Base-by-base conservation (phyloP, 1,140 invertebrate genomes). In the Trichonephila clavipes region DNA sequence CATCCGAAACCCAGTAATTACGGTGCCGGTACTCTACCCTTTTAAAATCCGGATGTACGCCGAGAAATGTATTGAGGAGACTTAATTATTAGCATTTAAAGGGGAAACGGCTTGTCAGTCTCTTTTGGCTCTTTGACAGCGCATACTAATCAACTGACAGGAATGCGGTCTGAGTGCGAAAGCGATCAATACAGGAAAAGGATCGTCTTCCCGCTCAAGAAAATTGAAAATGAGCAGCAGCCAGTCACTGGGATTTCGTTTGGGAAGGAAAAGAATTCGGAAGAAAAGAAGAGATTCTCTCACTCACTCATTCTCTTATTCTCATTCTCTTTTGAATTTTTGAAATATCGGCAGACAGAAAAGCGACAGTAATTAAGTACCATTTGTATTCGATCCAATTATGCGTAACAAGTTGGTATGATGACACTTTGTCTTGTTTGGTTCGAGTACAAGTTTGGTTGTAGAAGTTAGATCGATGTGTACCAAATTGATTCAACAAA, bases 71-170 rank as follows among this genome's bases (percentile, higher is more conserved):
- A 89, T 72, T 51, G 61, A 66, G 66, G 40, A 58, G 72, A 90
- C 89, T 90, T 90, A 90, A 90, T 90, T 90, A 90, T 90, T 90
- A 90, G 89, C 89, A 90, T 90, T 90, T 90, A 90, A 82, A 90
- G 89, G 58, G 89, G 34, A 82, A 82, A 61, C 66, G 82, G 82
- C 44, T 82, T 82, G 89, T 90, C 89, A 90, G 69, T 81, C 89
- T 90, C 69, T 77, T 72, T 69, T 88, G 64, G 87, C 87, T 66
- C 89, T 16, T 77, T 90, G 89, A 90, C 89, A 90, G 89, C 69
- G 89, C 44, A 90, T 90, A 90, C 89, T 90, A 90, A 90, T 90
- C 89, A 90, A 90, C 34, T 90, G 89, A 90, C 89, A 82, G 61
- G 89, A 90, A 90, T 90, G 89, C 72, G 89, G 89, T 89, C 51